Base-by-base conservation (phyloP, 2,888 invertebrate species). In the Drosophila rubida region DNA sequence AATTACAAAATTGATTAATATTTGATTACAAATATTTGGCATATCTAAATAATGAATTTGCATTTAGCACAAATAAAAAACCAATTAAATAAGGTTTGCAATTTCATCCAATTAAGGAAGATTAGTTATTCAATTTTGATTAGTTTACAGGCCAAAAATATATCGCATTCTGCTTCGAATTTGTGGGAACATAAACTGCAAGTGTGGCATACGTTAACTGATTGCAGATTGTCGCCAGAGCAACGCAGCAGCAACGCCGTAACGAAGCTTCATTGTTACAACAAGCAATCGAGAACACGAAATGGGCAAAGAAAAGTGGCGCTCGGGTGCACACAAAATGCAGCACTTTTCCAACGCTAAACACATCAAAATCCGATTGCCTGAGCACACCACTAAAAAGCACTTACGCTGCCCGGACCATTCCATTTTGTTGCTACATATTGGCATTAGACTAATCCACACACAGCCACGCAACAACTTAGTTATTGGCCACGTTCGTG, bases 371-470 rank as follows among this genome's bases (percentile, higher is more conserved):
- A 70, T 79, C 77, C 68, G 66, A 81, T 74, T 78, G 76, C 62
- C 62, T 69, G n/a, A n/a, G 64, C 69, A 72, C 69, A 71, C 71
- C 79, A 72, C 71, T 69, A 63, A 69, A 77, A 74, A 65, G 74
- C 76, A 79, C 79, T 74, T 77, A 74, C 63, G 65, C 35, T 54
- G 48, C 42, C 32, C 6, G 19, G 60, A 53, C 41, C 51, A 53
- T 44, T 60, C 27, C 51, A 53, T 44, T 60, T 61, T 68, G 75
- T 65, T 67, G 76, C 72, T 50, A 75, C 77, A 74, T 80, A 83
- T 83, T 79, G 81, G 75, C 83, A 86, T 83, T 79, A 80, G 75
- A 72, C 77, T 80, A 83, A 84, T 80, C 86, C 72, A 65, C 69
- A 75, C 63, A 57, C 30, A 32, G 4, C 54, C 60, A 64, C 71